A percentile compares a stretch with the other conserved stretches of the same genome.
These are phyloP conservation scores for Pseudococcus jackbeardsleyi DNA, from an alignment of 2,888 invertebrate species.

Conservation along the genomic window DNA sequence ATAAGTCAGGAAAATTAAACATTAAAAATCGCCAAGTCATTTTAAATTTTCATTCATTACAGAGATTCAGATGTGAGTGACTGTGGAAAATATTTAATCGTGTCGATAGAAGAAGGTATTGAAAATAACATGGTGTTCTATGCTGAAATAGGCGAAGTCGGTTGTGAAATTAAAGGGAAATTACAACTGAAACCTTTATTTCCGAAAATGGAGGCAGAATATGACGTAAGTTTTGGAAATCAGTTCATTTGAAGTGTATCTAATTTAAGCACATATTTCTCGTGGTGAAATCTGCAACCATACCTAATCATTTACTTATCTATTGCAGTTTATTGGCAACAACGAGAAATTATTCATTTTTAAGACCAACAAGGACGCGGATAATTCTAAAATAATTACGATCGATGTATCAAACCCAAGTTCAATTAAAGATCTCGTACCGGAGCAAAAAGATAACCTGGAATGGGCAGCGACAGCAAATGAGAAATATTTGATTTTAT, in stretches of 20 bases:
- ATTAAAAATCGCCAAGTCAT: too few relatives aligned
- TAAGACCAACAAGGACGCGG: constrained; percentile 84
- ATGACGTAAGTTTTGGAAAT: not conserved
- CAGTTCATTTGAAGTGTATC: too few relatives aligned
- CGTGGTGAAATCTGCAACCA: too few relatives aligned
- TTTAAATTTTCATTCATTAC: too few relatives aligned
- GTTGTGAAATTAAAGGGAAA: not conserved
- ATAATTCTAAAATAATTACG: constrained; percentile 88
- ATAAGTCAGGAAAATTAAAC: too few relatives aligned
- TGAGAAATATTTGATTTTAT: constrained; percentile 83
- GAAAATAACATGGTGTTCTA: not conserved
- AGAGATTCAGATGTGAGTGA: not conserved
- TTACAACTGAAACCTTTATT: not conserved
- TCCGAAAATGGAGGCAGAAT: not conserved
- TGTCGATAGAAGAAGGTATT: not conserved
- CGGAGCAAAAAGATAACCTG: constrained; percentile 88
- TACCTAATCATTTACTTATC: too few relatives aligned
- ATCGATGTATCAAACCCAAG: constrained; percentile 79
- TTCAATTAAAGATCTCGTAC: constrained; percentile 83
- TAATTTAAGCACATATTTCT: too few relatives aligned
- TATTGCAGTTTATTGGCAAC: constrained; percentile 86
- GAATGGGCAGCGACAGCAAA: constrained; percentile 89
- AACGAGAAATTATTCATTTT: constrained; percentile 74
- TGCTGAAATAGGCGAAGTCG: not conserved
- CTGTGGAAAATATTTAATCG: not conserved